Percentiles rank a stretch among this genome's conserved stretches.
Conservation (phyloP, 2,797 vertebrate genomes). For the Enteromius fasciolatus region DNA sequence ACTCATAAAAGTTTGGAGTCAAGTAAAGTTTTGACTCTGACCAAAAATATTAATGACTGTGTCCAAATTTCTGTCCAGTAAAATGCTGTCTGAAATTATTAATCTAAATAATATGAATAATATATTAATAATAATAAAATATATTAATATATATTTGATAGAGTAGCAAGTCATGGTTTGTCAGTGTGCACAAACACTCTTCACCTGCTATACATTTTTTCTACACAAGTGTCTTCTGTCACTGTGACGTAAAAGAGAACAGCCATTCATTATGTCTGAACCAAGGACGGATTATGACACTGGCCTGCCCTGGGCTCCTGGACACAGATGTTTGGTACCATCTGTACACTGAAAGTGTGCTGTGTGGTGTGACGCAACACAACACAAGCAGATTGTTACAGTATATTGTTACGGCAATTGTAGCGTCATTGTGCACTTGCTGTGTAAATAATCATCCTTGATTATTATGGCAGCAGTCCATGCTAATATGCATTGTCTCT, state of each 20-base stretch:
- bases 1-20: neutral
- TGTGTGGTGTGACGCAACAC: neutral
- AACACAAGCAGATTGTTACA: neutral
- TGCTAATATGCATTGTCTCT: neutral
- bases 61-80: neutral
- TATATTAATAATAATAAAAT: no score
- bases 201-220: neutral
- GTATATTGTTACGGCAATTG: neutral
- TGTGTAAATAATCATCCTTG: conserved; percentile 7
- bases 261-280: neutral
- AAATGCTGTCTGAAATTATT: neutral
- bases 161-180: neutral
- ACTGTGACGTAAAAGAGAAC: neutral
- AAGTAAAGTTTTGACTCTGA: neutral
- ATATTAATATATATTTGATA: neutral
- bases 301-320: conserved; percentile 4
- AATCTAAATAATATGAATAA: no score
- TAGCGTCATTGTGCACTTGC: neutral
- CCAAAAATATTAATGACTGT: neutral
- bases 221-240: neutral
- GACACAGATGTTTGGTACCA: conserved; percentile 5
- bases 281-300: neutral
- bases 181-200: neutral
- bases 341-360: neutral
- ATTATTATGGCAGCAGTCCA: neutral